Base-by-base conservation (phyloP, 2,797 vertebrate species). In the Myoxocephalus aenaeus region DNA sequence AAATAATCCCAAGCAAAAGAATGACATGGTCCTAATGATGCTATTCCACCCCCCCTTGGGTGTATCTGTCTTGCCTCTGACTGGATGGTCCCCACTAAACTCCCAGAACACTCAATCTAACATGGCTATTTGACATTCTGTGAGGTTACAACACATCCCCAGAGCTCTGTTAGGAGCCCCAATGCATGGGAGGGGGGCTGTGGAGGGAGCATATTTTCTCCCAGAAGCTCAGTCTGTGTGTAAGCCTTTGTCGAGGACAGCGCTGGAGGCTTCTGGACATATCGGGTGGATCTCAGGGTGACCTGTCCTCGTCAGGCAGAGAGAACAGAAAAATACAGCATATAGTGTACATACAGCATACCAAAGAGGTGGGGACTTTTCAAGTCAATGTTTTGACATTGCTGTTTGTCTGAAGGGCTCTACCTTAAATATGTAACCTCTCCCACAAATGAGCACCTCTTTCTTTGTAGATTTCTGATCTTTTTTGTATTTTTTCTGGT, bases 231-330 rank as follows among this genome's bases (percentile, higher is more conserved):
- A 32, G 87, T 70, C 74, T 59, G 70, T 46, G 71, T 86, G 85
- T 81, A 86, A 81, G 79, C 76, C 85, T 82, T 89, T 86, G 89
- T 84, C 8, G 75, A 88, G 89, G 86, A 91, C 90, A 86, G 74
- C 4, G 80, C 89, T 81, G 74, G 76, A 87, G 90, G 82, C 87
- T 69, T 69, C 70, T 42, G 88, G 87, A 90, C 87, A 82, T 83
- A 91, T 90, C 87, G 66, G 75, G 79, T 83, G 76, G 82, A 86
- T 90, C 82, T 92, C 87, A 91, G 88, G 90, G 90, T 91, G 92
- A 94, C 92, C 90, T 70, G 86, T 86, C 73, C 87, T 89, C 85
- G 11, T 85, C 88, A 86, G 61, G 64, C 53, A 64, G 12, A 70
- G 53, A 57, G 82, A 66, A 69, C 58, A 70, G 65, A 80, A 76